These are phyloP conservation scores for Steinernema scapterisci DNA, from an alignment of 2,888 invertebrate species.

Conservation along the genomic window DNA sequence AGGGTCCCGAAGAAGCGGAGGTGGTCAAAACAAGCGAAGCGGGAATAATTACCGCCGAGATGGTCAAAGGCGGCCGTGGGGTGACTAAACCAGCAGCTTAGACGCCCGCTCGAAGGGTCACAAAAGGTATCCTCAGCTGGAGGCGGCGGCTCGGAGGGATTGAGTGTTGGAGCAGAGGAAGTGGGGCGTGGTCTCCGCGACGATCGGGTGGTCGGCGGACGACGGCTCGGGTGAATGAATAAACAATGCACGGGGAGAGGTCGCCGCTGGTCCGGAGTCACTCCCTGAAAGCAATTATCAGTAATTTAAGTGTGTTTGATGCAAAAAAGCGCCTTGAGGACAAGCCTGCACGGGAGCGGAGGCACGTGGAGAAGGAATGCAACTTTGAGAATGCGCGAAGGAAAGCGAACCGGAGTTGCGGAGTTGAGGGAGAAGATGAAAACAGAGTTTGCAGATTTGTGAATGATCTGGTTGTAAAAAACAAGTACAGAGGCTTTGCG, in stretches of 20 bases:
- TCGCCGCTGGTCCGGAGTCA: neutral
- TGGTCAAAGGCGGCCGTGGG: neutral
- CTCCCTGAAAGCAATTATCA: constrained; percentile 29
- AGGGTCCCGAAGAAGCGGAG: constrained; percentile 12
- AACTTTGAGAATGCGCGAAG: neutral
- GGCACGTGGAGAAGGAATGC: neutral
- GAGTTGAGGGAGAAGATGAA: neutral
- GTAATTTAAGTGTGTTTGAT: constrained; percentile 14
- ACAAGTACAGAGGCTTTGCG: too few relatives aligned
- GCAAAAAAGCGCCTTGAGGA: constrained; percentile 11
- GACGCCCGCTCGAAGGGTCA: neutral
- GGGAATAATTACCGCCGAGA: constrained; percentile 7
- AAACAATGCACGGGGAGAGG: constrained; percentile 16
- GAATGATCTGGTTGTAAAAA: too few relatives aligned
- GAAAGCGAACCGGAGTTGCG: neutral
- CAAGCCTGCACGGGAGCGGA: neutral
- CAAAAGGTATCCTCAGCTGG: constrained; percentile 26
- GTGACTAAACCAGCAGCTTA: constrained; percentile 3
- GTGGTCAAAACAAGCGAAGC: neutral
- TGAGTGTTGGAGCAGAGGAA: constrained; percentile 4
- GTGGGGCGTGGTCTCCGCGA: constrained; percentile 16
- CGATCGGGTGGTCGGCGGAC: neutral
- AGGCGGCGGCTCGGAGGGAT: constrained; percentile 13
- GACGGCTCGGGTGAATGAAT: constrained; percentile 20
- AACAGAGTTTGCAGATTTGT: neutral